Conservation (phyloP, 2,797 vertebrate genomes). For the Microhierax caerulescens region DNA sequence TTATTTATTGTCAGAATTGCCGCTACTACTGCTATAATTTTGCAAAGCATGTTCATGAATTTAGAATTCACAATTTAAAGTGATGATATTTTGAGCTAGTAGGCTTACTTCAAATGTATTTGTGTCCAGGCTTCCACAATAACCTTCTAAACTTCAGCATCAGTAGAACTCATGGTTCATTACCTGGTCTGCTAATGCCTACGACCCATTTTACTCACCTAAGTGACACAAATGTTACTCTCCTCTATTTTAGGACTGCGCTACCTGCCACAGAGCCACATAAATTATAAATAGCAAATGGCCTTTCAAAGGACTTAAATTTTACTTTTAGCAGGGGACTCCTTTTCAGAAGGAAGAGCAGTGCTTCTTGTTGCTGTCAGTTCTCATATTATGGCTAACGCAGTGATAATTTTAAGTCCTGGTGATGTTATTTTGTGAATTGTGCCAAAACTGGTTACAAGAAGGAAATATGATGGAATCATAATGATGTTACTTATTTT, state of each 20-base stretch:
- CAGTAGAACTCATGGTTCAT: neutral
- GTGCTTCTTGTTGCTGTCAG: neutral
- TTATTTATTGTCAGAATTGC: neutral
- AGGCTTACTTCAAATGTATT: neutral
- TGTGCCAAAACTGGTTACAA: neutral
- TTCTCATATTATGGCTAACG: neutral
- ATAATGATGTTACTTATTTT: neutral
- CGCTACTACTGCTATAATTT: neutral
- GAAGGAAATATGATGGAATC: neutral
- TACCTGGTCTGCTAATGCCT: neutral
- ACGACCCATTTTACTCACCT: neutral
- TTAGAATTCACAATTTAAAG: neutral
- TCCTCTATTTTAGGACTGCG: neutral
- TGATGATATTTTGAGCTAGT: neutral
- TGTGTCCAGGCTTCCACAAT: neutral
- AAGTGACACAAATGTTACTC: neutral
- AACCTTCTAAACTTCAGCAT: neutral
- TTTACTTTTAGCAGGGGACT: neutral
- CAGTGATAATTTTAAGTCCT: neutral
- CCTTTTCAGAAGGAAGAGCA: neutral
- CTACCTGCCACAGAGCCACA: neutral
- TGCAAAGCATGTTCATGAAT: neutral
- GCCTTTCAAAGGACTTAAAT: neutral
- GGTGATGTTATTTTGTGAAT: neutral
- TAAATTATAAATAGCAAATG: neutral